A percentile compares a stretch with the other conserved stretches of the same genome.
phyloP scores from a whole-genome alignment of 1,140 invertebrate species.

The Drosophila dunni region DNA sequence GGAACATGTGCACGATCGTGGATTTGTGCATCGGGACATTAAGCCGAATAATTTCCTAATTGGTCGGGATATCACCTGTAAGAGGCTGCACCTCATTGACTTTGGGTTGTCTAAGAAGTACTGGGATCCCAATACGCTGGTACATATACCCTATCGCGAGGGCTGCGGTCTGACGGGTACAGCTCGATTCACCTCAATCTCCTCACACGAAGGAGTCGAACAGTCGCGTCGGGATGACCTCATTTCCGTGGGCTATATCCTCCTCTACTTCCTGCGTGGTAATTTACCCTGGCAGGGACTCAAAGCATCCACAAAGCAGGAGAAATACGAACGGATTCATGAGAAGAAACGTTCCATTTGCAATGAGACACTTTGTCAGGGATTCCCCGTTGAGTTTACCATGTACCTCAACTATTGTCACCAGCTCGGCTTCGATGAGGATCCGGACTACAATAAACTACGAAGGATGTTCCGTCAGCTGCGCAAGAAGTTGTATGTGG shows the following conservation, averaged over 20 bases:
- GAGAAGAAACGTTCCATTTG: constrained; percentile 98
- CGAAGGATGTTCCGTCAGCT: constrained; percentile 98
- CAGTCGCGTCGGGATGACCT: constrained; percentile 96
- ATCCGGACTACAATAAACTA: constrained; percentile 96
- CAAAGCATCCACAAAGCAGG: constrained; percentile 96
- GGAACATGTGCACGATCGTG: constrained; percentile 96
- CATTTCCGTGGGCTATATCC: constrained; percentile 97
- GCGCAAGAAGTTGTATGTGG: constrained; percentile 89
- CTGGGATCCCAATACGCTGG: constrained; percentile 92
- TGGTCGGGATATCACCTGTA: constrained; percentile 97
- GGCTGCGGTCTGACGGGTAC: constrained; percentile 98
- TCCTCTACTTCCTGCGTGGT: constrained; percentile 97
- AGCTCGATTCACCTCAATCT: constrained; percentile 97
- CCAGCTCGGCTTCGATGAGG: constrained; percentile 96
- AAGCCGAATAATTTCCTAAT: constrained; percentile 99
- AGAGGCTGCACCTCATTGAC: constrained; percentile 97
- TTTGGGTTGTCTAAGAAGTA: constrained; percentile 98
- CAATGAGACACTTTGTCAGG: constrained; percentile 95
- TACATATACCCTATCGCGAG: constrained; percentile 96
- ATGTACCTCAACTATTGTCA: constrained; percentile 99
- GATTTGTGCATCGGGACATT: constrained; percentile 97
- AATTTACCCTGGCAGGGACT: constrained; percentile 97
- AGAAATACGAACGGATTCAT: constrained; percentile 98
- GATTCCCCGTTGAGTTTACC: constrained; percentile 96
- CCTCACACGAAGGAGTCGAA: constrained; percentile 96